Evolutionary conservation across 2,113 vertebrate genomes (phyloP).

Genomic region (Polypterus senegalus): DNA sequence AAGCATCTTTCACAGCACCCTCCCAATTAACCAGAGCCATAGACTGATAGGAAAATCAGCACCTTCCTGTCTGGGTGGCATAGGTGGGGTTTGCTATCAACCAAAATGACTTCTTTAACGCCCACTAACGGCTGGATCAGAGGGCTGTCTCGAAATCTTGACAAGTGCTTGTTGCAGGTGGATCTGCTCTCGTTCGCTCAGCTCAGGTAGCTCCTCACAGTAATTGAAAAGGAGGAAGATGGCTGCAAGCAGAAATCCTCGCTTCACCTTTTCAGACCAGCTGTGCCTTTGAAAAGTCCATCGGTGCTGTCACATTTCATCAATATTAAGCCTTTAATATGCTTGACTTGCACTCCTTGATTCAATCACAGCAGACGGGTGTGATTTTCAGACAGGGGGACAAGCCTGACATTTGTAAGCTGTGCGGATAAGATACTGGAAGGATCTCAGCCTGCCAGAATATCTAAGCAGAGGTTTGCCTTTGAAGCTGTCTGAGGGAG

Average conservation of each 20-base stretch:
- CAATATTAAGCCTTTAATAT: conserved; percentile 4
- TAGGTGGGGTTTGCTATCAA: no score
- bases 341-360: neutral
- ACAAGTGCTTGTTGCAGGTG: no score
- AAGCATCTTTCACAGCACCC: no score
- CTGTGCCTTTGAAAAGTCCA: conserved; percentile 3
- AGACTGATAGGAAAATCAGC: no score
- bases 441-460: neutral
- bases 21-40: no score
- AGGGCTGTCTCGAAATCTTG: no score
- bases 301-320: neutral
- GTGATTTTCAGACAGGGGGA: conserved; percentile 5
- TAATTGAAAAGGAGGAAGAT: no score
- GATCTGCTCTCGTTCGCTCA: no score
- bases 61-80: no score
- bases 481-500: neutral
- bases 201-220: no score
- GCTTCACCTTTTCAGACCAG: neutral
- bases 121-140: no score
- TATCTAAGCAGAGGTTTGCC: conserved; percentile 2
- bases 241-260: neutral
- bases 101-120: no score
- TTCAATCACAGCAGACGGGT: neutral
- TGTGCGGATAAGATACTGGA: neutral
- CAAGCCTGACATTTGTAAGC: conserved; percentile 4